Percentiles rank a stretch among this genome's conserved stretches.
Evolutionary conservation across 64 coral and sea anemone genomes (phyloP).

Genomic region (Hydrozoanthus tunicans): DNA sequence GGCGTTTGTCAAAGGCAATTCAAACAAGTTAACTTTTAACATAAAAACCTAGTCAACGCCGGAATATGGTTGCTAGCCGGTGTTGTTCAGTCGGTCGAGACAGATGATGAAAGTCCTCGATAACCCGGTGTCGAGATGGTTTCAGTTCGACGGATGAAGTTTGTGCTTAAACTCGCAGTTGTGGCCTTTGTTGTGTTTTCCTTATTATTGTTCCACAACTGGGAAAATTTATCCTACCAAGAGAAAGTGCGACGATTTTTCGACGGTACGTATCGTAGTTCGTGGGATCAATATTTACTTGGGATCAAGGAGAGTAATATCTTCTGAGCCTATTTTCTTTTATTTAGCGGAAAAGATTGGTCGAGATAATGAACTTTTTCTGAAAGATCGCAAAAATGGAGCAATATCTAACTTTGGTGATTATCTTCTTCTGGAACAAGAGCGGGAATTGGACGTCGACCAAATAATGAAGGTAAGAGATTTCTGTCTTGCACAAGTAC

Average conservation of each 20-base stretch:
- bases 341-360: too few relatives aligned
- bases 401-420: neutral
- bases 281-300: too few relatives aligned
- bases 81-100: neutral
- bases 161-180: constrained; percentile 16
- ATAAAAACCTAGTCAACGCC: too few relatives aligned
- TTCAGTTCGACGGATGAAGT: constrained; percentile 41
- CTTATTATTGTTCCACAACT: constrained; percentile 20
- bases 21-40: too few relatives aligned
- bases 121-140: constrained; percentile 19
- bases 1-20: too few relatives aligned
- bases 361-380: neutral
- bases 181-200: constrained; percentile 8
- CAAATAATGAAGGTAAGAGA: constrained; percentile 13
- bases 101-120: neutral
- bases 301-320: too few relatives aligned
- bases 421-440: constrained; percentile 19
- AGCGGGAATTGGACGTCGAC: constrained; percentile 14
- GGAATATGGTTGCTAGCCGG: too few relatives aligned
- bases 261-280: neutral
- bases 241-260: constrained; percentile 19
- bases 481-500: too few relatives aligned
- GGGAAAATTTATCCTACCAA: constrained; percentile 23
- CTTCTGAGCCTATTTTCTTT: too few relatives aligned
- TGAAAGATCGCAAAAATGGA: constrained; percentile 2